phyloP scores from a whole-genome alignment of 2,113 vertebrate species.

The Indicator maculatus region DNA sequence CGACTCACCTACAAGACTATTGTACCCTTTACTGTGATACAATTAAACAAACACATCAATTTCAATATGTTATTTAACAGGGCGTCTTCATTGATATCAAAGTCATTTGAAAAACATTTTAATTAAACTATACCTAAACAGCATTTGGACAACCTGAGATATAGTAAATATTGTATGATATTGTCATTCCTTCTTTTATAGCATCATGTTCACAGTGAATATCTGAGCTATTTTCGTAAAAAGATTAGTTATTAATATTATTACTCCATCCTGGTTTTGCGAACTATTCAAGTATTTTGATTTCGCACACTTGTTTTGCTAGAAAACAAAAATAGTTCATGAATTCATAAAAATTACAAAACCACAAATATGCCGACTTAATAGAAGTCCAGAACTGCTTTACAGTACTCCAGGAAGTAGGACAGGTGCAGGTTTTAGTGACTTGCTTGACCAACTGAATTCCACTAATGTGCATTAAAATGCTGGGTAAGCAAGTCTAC shows the following conservation, averaged over 20 bases:
- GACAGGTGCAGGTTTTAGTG: not conserved
- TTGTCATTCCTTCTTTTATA: not conserved
- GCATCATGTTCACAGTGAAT: not conserved
- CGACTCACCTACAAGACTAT: not conserved
- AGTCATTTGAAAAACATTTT: not conserved
- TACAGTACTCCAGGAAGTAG: not conserved
- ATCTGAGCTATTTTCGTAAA: not conserved
- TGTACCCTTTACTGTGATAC: rapidly evolving
- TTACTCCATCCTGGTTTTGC: not conserved
- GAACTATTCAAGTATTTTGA: not conserved
- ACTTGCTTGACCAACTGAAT: not conserved
- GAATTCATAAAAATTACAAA: not conserved
- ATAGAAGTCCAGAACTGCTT: not conserved
- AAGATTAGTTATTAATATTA: not conserved
- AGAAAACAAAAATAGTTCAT: not conserved
- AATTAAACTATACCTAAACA: not conserved
- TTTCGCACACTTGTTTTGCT: not conserved
- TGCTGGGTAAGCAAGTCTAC: not conserved
- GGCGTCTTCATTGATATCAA: rapidly evolving
- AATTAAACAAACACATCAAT: not conserved
- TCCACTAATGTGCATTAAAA: not conserved
- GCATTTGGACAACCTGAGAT: not conserved
- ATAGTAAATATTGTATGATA: not conserved
- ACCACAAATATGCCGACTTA: not conserved
- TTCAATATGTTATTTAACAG: not conserved